These are phyloP conservation scores for Epizoanthus ramosus DNA, from an alignment of 92 coral and sea anemone genomes.

Conservation along the genomic window DNA sequence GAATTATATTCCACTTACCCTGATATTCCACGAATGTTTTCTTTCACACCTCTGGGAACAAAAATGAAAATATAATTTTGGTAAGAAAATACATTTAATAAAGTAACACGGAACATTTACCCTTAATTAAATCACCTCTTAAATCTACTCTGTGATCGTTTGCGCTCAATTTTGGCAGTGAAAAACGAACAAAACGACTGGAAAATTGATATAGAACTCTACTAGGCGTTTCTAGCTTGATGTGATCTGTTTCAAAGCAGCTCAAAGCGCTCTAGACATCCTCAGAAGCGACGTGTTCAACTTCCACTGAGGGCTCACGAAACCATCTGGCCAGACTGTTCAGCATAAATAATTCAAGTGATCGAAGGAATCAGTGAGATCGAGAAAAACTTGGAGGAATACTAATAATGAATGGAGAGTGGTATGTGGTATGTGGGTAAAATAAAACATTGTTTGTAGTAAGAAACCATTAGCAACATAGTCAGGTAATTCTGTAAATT, in stretches of 20 bases:
- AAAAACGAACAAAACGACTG: background rate
- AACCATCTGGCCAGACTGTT: constrained; percentile 14
- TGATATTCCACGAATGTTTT: constrained; percentile 81
- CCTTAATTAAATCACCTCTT: background rate
- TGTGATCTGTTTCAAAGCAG: background rate
- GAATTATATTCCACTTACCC: constrained; percentile 60
- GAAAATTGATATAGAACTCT: background rate
- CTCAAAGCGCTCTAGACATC: background rate
- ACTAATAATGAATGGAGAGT: background rate
- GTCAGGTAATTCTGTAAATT: background rate
- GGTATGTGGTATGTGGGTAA: too few relatives aligned
- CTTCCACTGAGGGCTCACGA: background rate
- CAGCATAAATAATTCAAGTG: constrained; percentile 20
- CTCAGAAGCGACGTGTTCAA: background rate
- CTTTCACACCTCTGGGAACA: constrained; percentile 77
- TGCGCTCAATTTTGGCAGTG: constrained; percentile 32
- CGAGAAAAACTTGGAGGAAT: background rate
- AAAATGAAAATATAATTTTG: background rate
- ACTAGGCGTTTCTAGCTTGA: background rate
- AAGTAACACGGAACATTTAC: background rate
- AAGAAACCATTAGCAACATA: background rate
- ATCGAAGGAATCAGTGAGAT: background rate
- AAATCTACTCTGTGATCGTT: constrained; percentile 17
- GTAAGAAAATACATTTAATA: background rate
- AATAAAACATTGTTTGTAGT: background rate